These are phyloP conservation scores for Siderastrea radians DNA, from an alignment of 92 coral and sea anemone genomes.

Conservation along the genomic window DNA sequence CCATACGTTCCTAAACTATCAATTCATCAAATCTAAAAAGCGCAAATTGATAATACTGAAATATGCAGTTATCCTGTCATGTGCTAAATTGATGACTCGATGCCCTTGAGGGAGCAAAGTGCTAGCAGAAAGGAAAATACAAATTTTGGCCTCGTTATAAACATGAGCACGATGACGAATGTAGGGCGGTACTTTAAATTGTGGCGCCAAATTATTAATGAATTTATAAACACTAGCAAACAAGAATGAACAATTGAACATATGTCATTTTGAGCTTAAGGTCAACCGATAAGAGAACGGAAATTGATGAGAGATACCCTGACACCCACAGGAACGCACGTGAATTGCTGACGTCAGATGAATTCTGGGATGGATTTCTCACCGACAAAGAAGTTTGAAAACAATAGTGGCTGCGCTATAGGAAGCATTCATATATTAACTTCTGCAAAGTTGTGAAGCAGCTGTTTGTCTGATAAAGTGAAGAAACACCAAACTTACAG, in stretches of 20 bases:
- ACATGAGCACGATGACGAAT: not conserved
- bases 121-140: not conserved
- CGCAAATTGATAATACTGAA: conserved; percentile 34
- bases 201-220: conserved; percentile 35
- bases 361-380: conserved; percentile 44
- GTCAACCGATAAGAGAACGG: conserved; percentile 80
- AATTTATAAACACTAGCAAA: conserved; percentile 28
- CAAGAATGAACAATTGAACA: conserved; percentile 57
- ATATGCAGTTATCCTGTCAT: conserved; percentile 8
- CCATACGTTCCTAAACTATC: conserved; percentile 28
- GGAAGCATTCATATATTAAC: not conserved
- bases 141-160: not conserved
- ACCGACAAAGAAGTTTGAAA: conserved; percentile 76
- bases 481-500: not conserved
- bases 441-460: conserved; percentile 19
- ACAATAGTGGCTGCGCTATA: conserved; percentile 41
- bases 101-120: not conserved
- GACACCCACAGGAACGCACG: conserved; percentile 42
- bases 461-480: not conserved
- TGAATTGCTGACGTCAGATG: not conserved
- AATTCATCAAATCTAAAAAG: conserved; percentile 24
- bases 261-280: conserved; percentile 61
- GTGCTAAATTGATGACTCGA: conserved; percentile 22
- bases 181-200: not conserved
- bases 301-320: conserved; percentile 55